phyloP scores from a whole-genome alignment of 2,113 vertebrate genomes.

The Siphamia tubifer region DNA sequence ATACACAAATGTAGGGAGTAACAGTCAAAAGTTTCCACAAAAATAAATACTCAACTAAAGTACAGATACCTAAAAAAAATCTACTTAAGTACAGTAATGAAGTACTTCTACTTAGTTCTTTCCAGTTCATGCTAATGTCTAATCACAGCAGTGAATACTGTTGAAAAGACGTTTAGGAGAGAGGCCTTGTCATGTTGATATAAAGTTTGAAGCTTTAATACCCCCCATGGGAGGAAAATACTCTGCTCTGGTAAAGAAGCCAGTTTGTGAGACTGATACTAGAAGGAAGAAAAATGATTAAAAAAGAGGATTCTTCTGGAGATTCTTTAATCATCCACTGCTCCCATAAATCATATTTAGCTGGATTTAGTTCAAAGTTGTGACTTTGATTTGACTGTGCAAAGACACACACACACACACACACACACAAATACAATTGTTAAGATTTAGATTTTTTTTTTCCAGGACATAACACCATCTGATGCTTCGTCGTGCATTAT shows the following conservation, averaged over 20 bases:
- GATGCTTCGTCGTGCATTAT: neutral
- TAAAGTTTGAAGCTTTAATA: constrained; percentile 25
- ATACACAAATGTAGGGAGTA: too few species aligned
- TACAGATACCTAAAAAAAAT: too few species aligned
- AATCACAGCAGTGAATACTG: constrained; percentile 4
- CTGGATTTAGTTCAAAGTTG: constrained; percentile 1
- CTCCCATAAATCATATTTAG: constrained; percentile 11
- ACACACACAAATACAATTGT: too few species aligned
- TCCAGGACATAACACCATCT: neutral
- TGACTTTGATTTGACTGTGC: neutral
- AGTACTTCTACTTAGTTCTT: too few species aligned
- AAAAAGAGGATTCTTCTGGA: neutral
- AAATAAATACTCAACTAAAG: too few species aligned
- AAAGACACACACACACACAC: neutral
- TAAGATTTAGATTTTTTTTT: too few species aligned
- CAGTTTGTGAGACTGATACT: neutral
- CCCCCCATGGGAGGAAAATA: neutral
- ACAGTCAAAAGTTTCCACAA: too few species aligned
- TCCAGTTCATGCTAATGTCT: too few species aligned
- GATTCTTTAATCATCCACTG: neutral
- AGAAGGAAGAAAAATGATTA: neutral
- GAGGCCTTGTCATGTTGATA: constrained; percentile 32
- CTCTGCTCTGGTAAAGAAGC: neutral
- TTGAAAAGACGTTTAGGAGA: constrained; percentile 10
- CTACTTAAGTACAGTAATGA: too few species aligned